Conservation (phyloP, 2,113 vertebrate genomes). For the Leiothrix lutea region DNA sequence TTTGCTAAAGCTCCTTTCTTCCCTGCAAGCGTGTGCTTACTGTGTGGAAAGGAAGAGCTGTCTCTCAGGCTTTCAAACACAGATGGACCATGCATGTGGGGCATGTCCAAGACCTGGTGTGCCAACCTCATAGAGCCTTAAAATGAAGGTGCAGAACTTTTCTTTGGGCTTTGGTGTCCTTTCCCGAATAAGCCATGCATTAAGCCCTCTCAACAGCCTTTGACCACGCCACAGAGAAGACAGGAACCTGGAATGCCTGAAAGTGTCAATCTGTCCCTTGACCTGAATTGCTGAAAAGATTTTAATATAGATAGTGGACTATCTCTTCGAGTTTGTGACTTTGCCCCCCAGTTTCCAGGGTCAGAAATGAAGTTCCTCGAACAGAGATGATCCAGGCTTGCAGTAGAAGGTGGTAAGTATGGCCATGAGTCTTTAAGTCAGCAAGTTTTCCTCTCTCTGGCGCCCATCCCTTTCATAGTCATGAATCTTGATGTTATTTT, state of each 20-base stretch:
- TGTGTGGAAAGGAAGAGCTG: not conserved
- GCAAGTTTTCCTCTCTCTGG: not conserved
- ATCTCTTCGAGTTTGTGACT: not conserved
- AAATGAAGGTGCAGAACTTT: not conserved
- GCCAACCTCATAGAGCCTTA: not conserved
- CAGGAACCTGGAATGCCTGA: accelerated
- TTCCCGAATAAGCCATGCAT: not conserved
- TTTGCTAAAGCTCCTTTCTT: not conserved
- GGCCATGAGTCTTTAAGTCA: not conserved
- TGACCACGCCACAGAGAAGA: not conserved
- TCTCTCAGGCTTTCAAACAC: not conserved
- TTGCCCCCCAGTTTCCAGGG: not conserved
- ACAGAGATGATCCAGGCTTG: not conserved
- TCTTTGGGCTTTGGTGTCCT: not conserved
- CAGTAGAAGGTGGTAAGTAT: not conserved
- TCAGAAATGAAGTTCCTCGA: not conserved
- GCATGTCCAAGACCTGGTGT: not conserved
- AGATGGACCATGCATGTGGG: not conserved
- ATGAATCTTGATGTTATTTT: conserved; percentile 47
- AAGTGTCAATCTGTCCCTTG: not conserved
- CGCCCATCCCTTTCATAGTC: not conserved
- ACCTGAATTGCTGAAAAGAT: not conserved
- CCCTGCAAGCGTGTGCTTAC: not conserved
- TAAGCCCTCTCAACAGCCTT: not conserved
- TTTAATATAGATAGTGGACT: not conserved